Evolutionary conservation across 1,140 invertebrate species (phyloP), one percentile per base, ranked within the genome.

Genomic region (Sarcophaga bullata): DNA sequence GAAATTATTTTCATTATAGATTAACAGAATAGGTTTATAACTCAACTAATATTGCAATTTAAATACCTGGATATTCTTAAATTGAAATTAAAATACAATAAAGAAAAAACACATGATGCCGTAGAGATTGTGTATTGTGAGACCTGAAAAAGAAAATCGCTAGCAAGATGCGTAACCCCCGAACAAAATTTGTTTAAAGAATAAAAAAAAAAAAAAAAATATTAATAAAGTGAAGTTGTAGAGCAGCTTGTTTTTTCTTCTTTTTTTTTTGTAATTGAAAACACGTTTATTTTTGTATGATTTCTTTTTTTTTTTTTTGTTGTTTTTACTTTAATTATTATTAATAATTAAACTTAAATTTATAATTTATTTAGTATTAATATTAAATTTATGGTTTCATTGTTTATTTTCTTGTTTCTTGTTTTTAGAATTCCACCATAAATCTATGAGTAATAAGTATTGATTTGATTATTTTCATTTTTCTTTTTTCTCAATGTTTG

Each of bases 291-390:
- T 75, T 75, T 47, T 75, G 25, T 37, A 37, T 25, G 19, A 46
- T 50, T 75, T 54, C 15, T 76, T 82, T 75, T 73, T 48, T 75
- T 58, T 73, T 82, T 82, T 52, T 81, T 73, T 81, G 80, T 72
- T 80, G 47, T 68, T 68, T 81, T 81, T 62, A 19, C 48, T 50
- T 82, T 47, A 62, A 54, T 80, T 82, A 52, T 62, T 48, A 52
- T 72, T 62, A 75, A 75, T 52, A 48, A 76, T 75, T 68, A 68
- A 68, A 19, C 49, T 75, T 82, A 78, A 17, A 78, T 78, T 78
- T 78, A 82, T 62, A 73, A 78, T 76, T 73, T 81, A 81, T 68
- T 81, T 81, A 83, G 78, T 80, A 68, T 37, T 58, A 52, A 76
- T 75, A 54, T 80, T 83, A 83, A 47, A 80, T 47, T 52, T 72